phyloP scores from a whole-genome alignment of 2,797 vertebrate genomes.

The Cygnus olor region DNA sequence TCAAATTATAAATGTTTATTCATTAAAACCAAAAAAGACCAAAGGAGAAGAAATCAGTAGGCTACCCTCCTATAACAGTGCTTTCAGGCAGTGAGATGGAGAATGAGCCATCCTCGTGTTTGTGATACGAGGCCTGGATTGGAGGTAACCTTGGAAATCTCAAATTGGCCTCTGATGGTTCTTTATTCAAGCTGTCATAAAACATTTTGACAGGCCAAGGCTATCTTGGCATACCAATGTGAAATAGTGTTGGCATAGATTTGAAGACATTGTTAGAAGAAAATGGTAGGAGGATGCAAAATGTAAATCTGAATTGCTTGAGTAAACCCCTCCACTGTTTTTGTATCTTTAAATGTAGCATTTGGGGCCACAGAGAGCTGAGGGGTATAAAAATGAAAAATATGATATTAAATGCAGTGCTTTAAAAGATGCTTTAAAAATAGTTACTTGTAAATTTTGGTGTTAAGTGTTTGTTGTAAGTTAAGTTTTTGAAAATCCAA shows the following conservation, averaged over 20 bases:
- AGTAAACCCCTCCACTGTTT: conserved; percentile 70
- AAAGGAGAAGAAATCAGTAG: conserved; percentile 73
- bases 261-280: conserved; percentile 75
- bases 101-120: conserved; percentile 70
- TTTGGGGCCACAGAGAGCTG: conserved; percentile 54
- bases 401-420: conserved; percentile 50
- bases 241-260: conserved; percentile 74
- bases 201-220: conserved; percentile 81
- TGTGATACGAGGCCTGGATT: conserved; percentile 70
- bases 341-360: conserved; percentile 65
- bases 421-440: conserved; percentile 61
- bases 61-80: conserved; percentile 66
- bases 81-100: conserved; percentile 72
- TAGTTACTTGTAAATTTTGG: conserved; percentile 45
- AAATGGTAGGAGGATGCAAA: conserved; percentile 77
- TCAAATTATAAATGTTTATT: conserved; percentile 68
- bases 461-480: background rate
- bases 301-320: conserved; percentile 78
- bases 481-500: conserved; percentile 35
- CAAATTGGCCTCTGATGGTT: conserved; percentile 75
- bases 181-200: conserved; percentile 83
- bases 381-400: conserved; percentile 56
- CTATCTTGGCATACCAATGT: conserved; percentile 77
- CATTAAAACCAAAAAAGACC: conserved; percentile 60
- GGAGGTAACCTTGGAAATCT: conserved; percentile 78